Percentiles rank a stretch among this genome's conserved stretches.
Evolutionary conservation across 2,797 vertebrate species (phyloP).

Genomic region (Glossophaga mutica): DNA sequence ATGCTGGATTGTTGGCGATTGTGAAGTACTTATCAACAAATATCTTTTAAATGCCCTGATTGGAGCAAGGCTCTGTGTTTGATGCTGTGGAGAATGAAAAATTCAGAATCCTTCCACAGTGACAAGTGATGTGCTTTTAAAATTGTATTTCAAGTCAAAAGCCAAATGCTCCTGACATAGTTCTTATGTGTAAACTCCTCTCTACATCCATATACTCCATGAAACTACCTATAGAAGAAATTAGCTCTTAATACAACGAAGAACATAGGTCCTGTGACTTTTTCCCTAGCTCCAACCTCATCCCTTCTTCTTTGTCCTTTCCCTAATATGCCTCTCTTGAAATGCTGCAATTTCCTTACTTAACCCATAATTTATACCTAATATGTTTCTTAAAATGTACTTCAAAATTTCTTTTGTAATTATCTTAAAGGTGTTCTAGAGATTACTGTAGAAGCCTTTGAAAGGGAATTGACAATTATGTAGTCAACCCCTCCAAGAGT

Average conservation of each 20-base stretch:
- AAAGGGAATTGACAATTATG: constrained; percentile 48
- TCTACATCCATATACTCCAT: background rate
- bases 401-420: constrained; percentile 46
- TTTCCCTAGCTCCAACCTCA: background rate
- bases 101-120: background rate
- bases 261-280: background rate
- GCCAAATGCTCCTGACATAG: background rate
- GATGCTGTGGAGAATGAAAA: background rate
- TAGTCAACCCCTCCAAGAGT: constrained; percentile 30
- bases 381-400: constrained; percentile 39
- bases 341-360: constrained; percentile 7
- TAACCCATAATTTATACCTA: background rate
- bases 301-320: background rate
- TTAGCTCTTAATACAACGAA: background rate
- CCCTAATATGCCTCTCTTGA: background rate
- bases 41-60: background rate
- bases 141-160: constrained; percentile 8
- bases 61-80: background rate
- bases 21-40: constrained; percentile 3
- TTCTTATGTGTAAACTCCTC: background rate
- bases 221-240: background rate
- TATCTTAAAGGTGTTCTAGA: constrained; percentile 13
- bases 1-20: background rate
- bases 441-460: constrained; percentile 3
- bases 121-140: background rate